Conservation (phyloP, 2,888 invertebrate species). For the Toxonevra muliebris region DNA sequence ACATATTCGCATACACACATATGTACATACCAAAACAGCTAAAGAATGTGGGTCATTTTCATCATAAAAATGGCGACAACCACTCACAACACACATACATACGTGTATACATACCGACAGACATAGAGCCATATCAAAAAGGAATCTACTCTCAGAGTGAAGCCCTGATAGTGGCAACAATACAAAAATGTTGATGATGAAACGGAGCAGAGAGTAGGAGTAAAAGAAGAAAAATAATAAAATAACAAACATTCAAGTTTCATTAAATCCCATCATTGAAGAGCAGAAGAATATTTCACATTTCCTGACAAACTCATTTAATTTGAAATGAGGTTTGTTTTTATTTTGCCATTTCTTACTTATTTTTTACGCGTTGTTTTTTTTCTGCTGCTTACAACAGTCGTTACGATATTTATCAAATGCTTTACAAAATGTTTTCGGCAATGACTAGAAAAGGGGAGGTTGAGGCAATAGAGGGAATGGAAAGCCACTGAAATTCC, state of each 20-base stretch:
- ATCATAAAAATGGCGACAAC: constrained; percentile 27
- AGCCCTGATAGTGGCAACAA: constrained; percentile 20
- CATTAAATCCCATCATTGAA: constrained; percentile 28
- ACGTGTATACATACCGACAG: background rate
- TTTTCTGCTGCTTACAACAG: background rate
- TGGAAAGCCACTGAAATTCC: constrained; percentile 29
- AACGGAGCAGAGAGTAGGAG: too few relatives aligned
- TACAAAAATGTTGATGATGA: background rate
- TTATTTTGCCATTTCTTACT: background rate
- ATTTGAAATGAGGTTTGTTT: constrained; percentile 35
- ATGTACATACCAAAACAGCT: constrained; percentile 1
- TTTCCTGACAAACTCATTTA: constrained; percentile 35
- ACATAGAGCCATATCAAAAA: background rate
- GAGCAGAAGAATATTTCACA: constrained; percentile 8
- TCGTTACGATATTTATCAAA: too few relatives aligned
- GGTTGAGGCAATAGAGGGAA: constrained; percentile 45
- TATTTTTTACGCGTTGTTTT: background rate
- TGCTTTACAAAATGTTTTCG: too few relatives aligned
- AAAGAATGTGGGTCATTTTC: constrained; percentile 30
- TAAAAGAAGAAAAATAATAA: too few relatives aligned
- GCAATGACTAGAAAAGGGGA: background rate
- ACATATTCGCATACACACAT: background rate
- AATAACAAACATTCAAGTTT: constrained; percentile 7
- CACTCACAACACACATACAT: constrained; percentile 10
- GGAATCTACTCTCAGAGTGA: background rate